Evolutionary conservation across 2,797 vertebrate genomes (phyloP), one percentile per base, ranked within the genome.

Genomic region (Propithecus deckenii): DNA sequence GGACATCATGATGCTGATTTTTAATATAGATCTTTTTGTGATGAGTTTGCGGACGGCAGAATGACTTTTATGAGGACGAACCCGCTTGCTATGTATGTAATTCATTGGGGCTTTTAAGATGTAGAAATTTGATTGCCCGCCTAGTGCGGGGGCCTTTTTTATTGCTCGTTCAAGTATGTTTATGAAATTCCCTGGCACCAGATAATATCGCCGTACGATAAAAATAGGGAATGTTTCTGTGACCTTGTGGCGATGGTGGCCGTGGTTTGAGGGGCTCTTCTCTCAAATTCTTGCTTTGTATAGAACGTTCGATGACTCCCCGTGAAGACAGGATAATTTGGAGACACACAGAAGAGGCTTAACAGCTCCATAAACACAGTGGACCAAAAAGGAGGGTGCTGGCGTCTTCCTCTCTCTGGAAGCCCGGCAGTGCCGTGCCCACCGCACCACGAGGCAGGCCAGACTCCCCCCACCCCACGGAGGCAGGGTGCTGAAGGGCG

Each of bases 1-100:
- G 86, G 84, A 87, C 41, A 95, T 76, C 74, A 89, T 75, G 46
- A 89, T 94, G 67, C 67, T 94, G 96, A 94, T 97, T 97, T 98
- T 98, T 98, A 98, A 97, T 97, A 97, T 92, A 97, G 95, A 94
- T 98, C 80, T 96, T 95, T 96, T 93, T 87, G 88, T 48, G 91
- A 95, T 75, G 86, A 93, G 55, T 75, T 43, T 74, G 80, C 93
- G 65, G 95, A 65, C 79, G 69, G 95, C 86, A 89, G 93, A 84
- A 71, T 91, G 94, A 93, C 83, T 96, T 96, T 97, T 96, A 96
- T 90, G 94, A 96, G 91, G 86, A 94, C 80, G 92, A 96, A 91
- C 65, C 50, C 94, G 38, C 94, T 95, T 93, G 52, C 80, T 89
- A 80, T 86, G 86, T 89, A 93, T 92, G 74, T 91, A 93, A 97